Percentiles rank a stretch among this genome's conserved stretches.
Evolutionary conservation across 2,797 vertebrate genomes (phyloP).

Genomic region (Trematomus bernacchii): DNA sequence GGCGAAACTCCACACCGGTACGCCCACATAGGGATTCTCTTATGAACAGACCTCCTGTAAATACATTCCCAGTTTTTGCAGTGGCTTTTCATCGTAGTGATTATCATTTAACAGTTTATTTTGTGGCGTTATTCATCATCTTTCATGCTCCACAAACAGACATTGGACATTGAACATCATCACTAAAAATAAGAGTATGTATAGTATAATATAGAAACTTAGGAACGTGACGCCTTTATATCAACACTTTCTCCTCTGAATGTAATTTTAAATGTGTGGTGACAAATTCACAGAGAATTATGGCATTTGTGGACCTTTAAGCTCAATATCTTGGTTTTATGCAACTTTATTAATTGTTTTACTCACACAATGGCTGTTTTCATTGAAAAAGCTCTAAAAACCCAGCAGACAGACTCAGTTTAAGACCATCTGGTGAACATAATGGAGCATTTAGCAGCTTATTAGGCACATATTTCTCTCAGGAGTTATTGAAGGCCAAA

Average conservation of each 20-base stretch:
- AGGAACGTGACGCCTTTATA: not conserved
- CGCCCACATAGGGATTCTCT: conserved; percentile 36
- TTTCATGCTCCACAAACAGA: not conserved
- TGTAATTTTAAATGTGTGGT: not conserved
- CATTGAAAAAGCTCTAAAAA: not conserved
- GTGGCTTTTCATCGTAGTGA: not conserved
- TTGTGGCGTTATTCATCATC: not conserved
- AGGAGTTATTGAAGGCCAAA: not conserved
- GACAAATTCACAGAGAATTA: not conserved
- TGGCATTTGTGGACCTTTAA: not conserved
- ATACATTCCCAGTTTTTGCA: not conserved
- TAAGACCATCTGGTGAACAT: not conserved
- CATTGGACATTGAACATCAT: not conserved
- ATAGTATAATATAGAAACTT: not conserved
- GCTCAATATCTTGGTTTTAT: no score
- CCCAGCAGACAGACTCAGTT: not conserved
- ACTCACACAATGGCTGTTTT: no score
- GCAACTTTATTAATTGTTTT: no score
- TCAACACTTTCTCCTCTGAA: not conserved
- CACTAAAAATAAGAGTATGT: no score
- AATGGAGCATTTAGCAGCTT: not conserved
- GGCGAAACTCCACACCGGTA: conserved; percentile 87
- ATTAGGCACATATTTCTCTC: not conserved
- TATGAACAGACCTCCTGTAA: not conserved
- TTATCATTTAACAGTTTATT: not conserved